A percentile compares a stretch with the other conserved stretches of the same genome.
Conservation (phyloP, 2,888 invertebrate species). For the Thumatha senex region DNA sequence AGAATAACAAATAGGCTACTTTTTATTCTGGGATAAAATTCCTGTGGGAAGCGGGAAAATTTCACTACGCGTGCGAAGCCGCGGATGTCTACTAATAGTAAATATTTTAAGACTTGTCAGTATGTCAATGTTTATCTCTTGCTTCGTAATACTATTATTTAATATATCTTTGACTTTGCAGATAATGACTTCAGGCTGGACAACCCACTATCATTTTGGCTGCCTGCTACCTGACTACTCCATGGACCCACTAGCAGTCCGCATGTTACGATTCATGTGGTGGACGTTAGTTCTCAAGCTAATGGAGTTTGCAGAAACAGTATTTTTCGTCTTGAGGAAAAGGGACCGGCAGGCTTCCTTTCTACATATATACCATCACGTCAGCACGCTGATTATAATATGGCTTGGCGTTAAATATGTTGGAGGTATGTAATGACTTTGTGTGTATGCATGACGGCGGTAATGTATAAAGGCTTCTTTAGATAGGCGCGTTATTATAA, state of each 20-base stretch:
- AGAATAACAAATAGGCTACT: too few relatives aligned
- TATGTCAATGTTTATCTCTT: too few relatives aligned
- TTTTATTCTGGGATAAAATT: too few relatives aligned
- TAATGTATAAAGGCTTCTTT: too few relatives aligned
- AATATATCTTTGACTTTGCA: constrained; percentile 47
- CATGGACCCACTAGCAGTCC: constrained; percentile 83
- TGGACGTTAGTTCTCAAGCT: constrained; percentile 86
- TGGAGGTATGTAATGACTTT: constrained; percentile 79
- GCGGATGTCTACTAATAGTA: too few relatives aligned
- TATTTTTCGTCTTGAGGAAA: constrained; percentile 88
- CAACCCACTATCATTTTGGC: constrained; percentile 83
- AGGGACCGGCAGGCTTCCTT: constrained; percentile 88
- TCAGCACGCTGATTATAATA: constrained; percentile 81
- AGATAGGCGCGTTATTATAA: too few relatives aligned
- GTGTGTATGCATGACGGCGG: too few relatives aligned
- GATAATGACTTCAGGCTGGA: constrained; percentile 86
- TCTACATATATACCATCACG: constrained; percentile 89
- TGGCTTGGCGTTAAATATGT: constrained; percentile 86
- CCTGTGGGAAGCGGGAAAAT: too few relatives aligned
- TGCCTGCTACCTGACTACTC: constrained; percentile 90
- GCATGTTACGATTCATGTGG: constrained; percentile 83
- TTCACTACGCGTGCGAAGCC: too few relatives aligned
- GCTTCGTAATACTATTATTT: too few relatives aligned
- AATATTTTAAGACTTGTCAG: too few relatives aligned
- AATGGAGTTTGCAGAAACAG: constrained; percentile 86